phyloP scores from a whole-genome alignment of 2,113 vertebrate species.

The Rhodinocichla rosea region DNA sequence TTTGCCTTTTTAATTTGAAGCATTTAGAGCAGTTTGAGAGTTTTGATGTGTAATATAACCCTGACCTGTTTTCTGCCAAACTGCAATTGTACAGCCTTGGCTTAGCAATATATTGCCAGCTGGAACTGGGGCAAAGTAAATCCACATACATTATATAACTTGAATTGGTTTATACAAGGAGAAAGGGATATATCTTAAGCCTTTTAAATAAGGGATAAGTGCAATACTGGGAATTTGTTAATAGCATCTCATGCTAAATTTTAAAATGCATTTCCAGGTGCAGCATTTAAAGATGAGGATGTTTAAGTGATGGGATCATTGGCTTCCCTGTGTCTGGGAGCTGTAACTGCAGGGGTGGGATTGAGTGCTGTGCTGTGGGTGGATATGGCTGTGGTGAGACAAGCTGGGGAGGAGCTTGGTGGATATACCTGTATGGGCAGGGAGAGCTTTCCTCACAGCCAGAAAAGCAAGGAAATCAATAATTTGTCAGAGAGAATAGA shows the following conservation, averaged over 20 bases:
- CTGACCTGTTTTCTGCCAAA: constrained; percentile 50
- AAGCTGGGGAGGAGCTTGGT: not conserved
- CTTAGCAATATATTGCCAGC: constrained; percentile 37
- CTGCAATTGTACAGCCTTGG: constrained; percentile 32
- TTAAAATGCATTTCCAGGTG: not conserved
- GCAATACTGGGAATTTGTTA: constrained; percentile 24
- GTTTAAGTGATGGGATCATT: not conserved
- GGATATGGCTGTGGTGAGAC: not conserved
- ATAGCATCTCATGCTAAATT: not conserved
- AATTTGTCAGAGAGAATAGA: not conserved
- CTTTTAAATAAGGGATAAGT: constrained; percentile 44
- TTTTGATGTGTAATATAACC: not conserved
- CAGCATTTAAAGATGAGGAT: not conserved
- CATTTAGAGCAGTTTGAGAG: not conserved
- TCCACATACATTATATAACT: constrained; percentile 56
- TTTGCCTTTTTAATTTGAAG: constrained; percentile 8
- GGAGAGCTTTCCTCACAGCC: not conserved
- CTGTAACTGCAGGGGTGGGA: not conserved
- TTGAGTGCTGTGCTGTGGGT: not conserved
- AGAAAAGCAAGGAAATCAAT: not conserved
- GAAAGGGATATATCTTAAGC: constrained; percentile 47
- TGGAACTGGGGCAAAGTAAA: constrained; percentile 58
- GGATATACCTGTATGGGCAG: rapidly evolving
- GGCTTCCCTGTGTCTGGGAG: not conserved
- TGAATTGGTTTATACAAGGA: constrained; percentile 31